Conservation (phyloP, 2,888 invertebrate genomes). For the Lasioglossum oenotherae region DNA sequence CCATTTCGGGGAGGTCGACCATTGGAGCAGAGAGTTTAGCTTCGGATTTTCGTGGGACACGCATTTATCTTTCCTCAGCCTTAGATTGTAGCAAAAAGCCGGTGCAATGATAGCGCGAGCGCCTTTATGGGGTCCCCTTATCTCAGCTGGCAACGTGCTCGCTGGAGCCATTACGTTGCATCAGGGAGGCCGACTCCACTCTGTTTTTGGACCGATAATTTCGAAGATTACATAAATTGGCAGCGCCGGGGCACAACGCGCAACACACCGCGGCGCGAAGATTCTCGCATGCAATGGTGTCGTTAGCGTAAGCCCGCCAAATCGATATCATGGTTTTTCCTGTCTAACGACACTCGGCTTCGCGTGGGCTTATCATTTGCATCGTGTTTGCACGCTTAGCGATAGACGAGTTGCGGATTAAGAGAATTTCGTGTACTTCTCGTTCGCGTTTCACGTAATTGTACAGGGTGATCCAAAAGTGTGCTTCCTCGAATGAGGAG, state of each 20-base stretch:
- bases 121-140: slow-evolving; percentile 39
- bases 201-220: slow-evolving; percentile 26
- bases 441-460: too few relatives aligned
- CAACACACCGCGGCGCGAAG: background rate
- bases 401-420: background rate
- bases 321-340: background rate
- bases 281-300: background rate
- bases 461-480: too few relatives aligned
- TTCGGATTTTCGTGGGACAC: slow-evolving; percentile 34
- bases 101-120: slow-evolving; percentile 13
- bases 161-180: slow-evolving; percentile 29
- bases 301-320: background rate
- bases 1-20: background rate
- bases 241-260: background rate
- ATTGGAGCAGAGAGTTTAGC: slow-evolving; percentile 1
- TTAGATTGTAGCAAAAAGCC: slow-evolving; percentile 32
- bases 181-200: slow-evolving; percentile 33
- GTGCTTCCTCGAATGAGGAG: too few relatives aligned
- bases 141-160: slow-evolving; percentile 42
- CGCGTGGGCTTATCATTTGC: background rate
- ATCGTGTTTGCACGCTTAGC: background rate
- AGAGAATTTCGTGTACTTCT: background rate
- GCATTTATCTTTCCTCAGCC: slow-evolving; percentile 37
- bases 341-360: slow-evolving; percentile 10
- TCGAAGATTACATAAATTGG: slow-evolving; percentile 47